These are phyloP conservation scores for Lepidotrigona ventralis DNA, from an alignment of 1,140 invertebrate species.

Conservation along the genomic window DNA sequence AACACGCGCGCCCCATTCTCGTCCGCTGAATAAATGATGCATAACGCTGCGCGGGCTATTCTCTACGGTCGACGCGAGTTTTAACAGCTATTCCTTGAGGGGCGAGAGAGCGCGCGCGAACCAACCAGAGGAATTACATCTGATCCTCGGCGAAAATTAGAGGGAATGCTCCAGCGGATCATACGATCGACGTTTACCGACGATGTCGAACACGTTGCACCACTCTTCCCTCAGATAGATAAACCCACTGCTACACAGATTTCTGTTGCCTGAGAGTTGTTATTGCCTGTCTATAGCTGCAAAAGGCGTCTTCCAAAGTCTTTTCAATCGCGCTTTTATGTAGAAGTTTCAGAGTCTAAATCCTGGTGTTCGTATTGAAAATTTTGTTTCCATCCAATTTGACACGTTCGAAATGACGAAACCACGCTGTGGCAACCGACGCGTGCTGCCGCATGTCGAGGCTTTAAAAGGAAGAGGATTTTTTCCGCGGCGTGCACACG, in stretches of 20 bases:
- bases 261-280: not conserved
- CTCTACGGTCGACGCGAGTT: not conserved
- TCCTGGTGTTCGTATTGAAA: too few species aligned
- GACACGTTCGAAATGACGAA: slow-evolving; percentile 21
- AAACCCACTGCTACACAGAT: not conserved
- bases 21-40: slow-evolving; percentile 23
- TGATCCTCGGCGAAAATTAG: slow-evolving; percentile 3
- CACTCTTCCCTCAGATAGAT: not conserved
- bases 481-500: slow-evolving; percentile 20
- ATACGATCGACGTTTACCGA: not conserved
- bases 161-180: not conserved
- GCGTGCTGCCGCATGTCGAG: not conserved
- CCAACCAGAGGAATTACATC: not conserved
- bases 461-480: not conserved
- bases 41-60: slow-evolving; percentile 11
- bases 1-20: slow-evolving; percentile 27
- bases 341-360: too few species aligned
- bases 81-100: slow-evolving; percentile 8
- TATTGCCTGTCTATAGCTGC: not conserved
- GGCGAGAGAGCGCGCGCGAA: not conserved
- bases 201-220: not conserved
- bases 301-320: too few species aligned
- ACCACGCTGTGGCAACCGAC: slow-evolving; percentile 22
- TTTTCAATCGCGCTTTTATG: too few species aligned
- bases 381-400: slow-evolving; percentile 8